Base-by-base conservation (phyloP, 2,888 invertebrate species). In the Eristalinus aeneus region DNA sequence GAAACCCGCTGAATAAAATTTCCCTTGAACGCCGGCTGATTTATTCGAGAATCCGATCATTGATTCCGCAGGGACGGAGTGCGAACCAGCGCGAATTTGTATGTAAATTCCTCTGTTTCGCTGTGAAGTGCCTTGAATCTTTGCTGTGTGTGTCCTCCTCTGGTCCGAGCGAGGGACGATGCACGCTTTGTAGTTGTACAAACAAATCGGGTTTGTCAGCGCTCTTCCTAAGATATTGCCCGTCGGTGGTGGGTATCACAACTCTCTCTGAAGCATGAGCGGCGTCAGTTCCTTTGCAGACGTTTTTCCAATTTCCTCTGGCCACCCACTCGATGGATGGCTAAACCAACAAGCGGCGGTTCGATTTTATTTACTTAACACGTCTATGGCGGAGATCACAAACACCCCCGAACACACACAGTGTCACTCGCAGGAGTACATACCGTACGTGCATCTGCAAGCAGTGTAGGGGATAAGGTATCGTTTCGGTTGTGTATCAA, bases 261-360 rank as follows among this genome's bases (percentile, higher is more conserved):
- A 9, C 11, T n/a, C n/a, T n/a, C n/a, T n/a, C n/a, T 27, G 27
- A 27, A 27, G 27, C 27, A 27, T 3, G 5, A 31, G 73, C 46
- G 10, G 23, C 27, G 16, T 39, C 10, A 16, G 16, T 56, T 27
- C 5, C 36, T 36, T 34, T 16, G 39, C 1, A 46, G 46, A 46
- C 46, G 16, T 46, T 46, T 46, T 46, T 46, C 46, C 46, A 46
- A 46, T 46, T 16, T 16, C 8, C 46, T n/a, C 8, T 27, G 27
- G 27, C 27, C 46, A 8, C 16, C 46, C 46, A 46, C 46, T 0
- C 39, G 46, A n/a, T 46, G 46, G 56, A 23, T 23, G 56, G 5
- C 56, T 75, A 46, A 67, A 67, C 74, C 22, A 58, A 60, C 74
- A 75, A 63, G n/a, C 20, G 56, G n/a, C 20, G 56, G 39, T 27